phyloP scores from a whole-genome alignment of 1,140 invertebrate species.

The Drosophila hydei region DNA sequence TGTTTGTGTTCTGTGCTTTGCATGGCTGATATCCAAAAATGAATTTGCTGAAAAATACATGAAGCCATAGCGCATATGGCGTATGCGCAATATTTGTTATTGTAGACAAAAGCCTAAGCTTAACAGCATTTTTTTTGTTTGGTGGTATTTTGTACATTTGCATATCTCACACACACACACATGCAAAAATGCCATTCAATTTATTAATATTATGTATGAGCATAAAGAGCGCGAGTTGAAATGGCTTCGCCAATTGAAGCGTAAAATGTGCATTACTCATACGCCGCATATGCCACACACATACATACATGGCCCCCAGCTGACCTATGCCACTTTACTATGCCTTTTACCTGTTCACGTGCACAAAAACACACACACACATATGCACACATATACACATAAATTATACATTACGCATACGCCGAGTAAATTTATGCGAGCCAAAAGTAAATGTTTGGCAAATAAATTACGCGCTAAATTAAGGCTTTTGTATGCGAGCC shows the following conservation, averaged over 20 bases:
- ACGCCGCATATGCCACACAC: conserved; percentile 52
- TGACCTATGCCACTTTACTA: conserved; percentile 73
- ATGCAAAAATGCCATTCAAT: conserved; percentile 74
- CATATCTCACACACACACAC: conserved; percentile 43
- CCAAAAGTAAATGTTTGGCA: conserved; percentile 52
- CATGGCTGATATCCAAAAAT: conserved; percentile 39
- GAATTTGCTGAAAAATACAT: conserved; percentile 48
- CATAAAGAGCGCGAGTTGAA: conserved; percentile 30
- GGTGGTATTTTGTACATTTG: conserved; percentile 2
- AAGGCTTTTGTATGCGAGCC: conserved; percentile 40
- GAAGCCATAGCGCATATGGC: conserved; percentile 53
- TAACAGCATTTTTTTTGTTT: conserved; percentile 10
- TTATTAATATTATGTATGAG: conserved; percentile 74
- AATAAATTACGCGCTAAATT: conserved; percentile 75
- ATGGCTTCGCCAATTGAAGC: conserved; percentile 77
- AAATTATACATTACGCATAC: conserved; percentile 72
- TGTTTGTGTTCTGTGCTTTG: conserved; percentile 32
- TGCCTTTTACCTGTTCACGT: conserved; percentile 62
- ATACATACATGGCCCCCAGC: conserved; percentile 11
- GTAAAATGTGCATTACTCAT: conserved; percentile 82
- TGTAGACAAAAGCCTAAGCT: conserved; percentile 71
- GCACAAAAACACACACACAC: not conserved
- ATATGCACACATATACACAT: conserved; percentile 32
- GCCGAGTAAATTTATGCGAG: conserved; percentile 49
- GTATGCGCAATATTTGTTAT: conserved; percentile 75